These are phyloP conservation scores for Empis stercorea DNA, from an alignment of 2,888 invertebrate species.

Conservation along the genomic window DNA sequence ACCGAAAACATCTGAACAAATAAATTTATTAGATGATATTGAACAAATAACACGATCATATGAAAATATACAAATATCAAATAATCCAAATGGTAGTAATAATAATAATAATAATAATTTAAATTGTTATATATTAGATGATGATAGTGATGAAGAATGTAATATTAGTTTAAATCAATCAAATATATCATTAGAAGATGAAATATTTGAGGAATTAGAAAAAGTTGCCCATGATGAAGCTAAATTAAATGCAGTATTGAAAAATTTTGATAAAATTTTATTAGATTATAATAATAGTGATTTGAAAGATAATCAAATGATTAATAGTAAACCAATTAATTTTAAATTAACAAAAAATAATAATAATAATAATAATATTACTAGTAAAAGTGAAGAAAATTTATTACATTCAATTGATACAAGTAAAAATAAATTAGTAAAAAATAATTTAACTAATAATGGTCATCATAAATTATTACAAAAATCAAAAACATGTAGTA, in stretches of 20 bases:
- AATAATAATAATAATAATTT: slow-evolving; percentile 14
- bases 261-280: slow-evolving; percentile 42
- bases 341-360: neutral
- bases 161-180: slow-evolving; percentile 26
- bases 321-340: neutral
- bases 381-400: neutral
- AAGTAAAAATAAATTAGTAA: neutral
- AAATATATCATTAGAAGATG: slow-evolving; percentile 32
- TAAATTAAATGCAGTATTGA: slow-evolving; percentile 38
- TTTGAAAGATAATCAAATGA: neutral
- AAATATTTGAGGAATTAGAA: slow-evolving; percentile 35
- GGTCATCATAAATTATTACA: slow-evolving; percentile 34
- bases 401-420: neutral
- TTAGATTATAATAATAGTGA: slow-evolving; percentile 31
- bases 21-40: neutral
- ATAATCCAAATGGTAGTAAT: slow-evolving; percentile 14
- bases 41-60: slow-evolving; percentile 2
- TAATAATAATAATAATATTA: neutral
- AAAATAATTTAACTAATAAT: neutral
- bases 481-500: slow-evolving; percentile 58
- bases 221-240: slow-evolving; percentile 36
- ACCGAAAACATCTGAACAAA: neutral
- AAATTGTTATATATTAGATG: slow-evolving; percentile 1
- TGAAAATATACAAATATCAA: slow-evolving; percentile 10
- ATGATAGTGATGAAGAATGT: slow-evolving; percentile 31